Evolutionary conservation across 2,888 invertebrate species (phyloP).

Genomic region (Byasa hedistus): DNA sequence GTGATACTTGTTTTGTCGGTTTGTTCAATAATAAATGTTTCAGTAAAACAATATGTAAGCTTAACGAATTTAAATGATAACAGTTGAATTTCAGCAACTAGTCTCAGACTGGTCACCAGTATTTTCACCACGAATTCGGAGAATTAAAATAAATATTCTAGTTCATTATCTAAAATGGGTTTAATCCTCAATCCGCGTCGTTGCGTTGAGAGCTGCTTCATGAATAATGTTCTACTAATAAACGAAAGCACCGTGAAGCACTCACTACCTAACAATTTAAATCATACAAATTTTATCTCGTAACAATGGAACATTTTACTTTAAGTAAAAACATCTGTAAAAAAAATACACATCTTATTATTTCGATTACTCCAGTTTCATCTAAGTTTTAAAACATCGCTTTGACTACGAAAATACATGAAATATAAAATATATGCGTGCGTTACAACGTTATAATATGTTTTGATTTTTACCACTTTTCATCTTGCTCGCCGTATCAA

Average conservation of each 20-base stretch:
- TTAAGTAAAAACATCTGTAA: not conserved
- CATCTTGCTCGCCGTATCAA: too few relatives aligned
- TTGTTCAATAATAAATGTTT: not conserved
- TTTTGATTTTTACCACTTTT: too few relatives aligned
- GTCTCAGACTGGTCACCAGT: not conserved
- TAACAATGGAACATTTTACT: slow-evolving; percentile 34
- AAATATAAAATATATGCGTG: too few relatives aligned
- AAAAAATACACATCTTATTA: not conserved
- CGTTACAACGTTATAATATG: too few relatives aligned
- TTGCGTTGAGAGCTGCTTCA: slow-evolving; percentile 68
- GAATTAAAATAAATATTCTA: slow-evolving; percentile 40
- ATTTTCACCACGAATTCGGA: not conserved
- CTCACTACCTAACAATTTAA: slow-evolving; percentile 68
- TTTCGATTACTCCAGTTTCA: not conserved
- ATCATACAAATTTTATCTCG: slow-evolving; percentile 57
- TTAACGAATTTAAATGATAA: not conserved
- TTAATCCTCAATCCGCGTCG: slow-evolving; percentile 66
- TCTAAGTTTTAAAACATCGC: too few relatives aligned
- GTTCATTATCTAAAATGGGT: slow-evolving; percentile 71
- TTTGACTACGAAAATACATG: too few relatives aligned
- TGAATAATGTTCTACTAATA: slow-evolving; percentile 75
- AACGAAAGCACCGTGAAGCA: slow-evolving; percentile 63
- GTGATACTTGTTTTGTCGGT: too few relatives aligned
- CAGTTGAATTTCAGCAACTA: not conserved
- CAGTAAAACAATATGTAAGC: not conserved